Base-by-base conservation (phyloP, 2,797 vertebrate species). In the Acanthopagrus latus region DNA sequence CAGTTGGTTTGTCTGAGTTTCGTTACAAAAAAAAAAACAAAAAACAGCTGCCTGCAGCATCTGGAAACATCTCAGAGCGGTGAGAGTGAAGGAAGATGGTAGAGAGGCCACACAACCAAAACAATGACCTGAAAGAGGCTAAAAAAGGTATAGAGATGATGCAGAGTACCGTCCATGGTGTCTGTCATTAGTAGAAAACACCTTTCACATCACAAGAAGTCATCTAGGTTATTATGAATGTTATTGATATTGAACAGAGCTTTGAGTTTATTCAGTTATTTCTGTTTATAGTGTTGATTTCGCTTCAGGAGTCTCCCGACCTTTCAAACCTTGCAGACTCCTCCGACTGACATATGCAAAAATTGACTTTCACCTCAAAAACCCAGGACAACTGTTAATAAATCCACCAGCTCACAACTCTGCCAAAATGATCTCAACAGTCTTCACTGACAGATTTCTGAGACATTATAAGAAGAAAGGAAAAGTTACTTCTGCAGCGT, bases 401-500 rank as follows among this genome's bases (percentile, higher is more conserved):
- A 55, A 7, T 16, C 41, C 14, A 6, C 3, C 3, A 21, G 12
- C 54, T 48, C 16, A 55, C 29, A 43, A n/a, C 20, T 64, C 13
- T 13, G 14, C 16, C n/a, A 33, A 58, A 68, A 77, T 51, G 47
- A 29, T 62, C 7, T 18, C 29, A 21, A 59, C 33, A 33, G 33
- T 7, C 33, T 58, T 23, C 7, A 44, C 5, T 55, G 23, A 54
- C 12, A 57, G 21, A 60, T n/a, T 43, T 44, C 46, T 46, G 44
- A 27, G 20, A 21, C 1, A 33, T 33, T 33, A 8, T 33, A 33
- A 8, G 33, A 33, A 44, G 48, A 43, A 51, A 23, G n/a, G 60
- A 6, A 2, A 23, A 50, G 13, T 73, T 67, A 17, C 80, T 62
- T 77, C 60, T 29, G 11, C 47, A 16, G 46, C 21, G 33, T 58